A percentile compares a stretch with the other conserved stretches of the same genome.
phyloP scores from a whole-genome alignment of 2,113 vertebrate genomes.

The Cavia porcellus region DNA sequence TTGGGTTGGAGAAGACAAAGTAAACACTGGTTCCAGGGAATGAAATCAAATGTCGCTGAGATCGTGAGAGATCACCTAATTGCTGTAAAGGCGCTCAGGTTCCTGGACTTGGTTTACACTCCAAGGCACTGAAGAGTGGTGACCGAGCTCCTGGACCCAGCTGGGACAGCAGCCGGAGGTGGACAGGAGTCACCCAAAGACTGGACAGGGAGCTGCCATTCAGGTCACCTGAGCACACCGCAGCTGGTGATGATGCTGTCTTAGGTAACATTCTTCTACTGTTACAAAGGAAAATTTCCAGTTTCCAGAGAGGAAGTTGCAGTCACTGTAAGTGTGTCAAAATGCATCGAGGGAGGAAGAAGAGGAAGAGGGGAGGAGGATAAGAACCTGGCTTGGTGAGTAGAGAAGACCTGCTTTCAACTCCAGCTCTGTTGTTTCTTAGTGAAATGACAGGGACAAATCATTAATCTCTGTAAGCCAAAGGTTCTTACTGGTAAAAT shows the following conservation, averaged over 20 bases:
- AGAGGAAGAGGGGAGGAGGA: background rate
- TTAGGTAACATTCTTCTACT: background rate
- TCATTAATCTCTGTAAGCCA: slow-evolving; percentile 20
- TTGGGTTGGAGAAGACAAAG: slow-evolving; percentile 39
- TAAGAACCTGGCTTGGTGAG: background rate
- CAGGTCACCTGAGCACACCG: background rate
- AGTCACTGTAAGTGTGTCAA: background rate
- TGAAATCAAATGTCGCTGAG: background rate
- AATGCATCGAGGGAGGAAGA: background rate
- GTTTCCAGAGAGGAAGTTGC: background rate
- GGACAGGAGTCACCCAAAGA: background rate
- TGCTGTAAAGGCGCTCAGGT: background rate
- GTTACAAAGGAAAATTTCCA: background rate
- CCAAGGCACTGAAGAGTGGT: background rate
- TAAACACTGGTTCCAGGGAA: slow-evolving; percentile 16
- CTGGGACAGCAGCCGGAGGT: background rate
- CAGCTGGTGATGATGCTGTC: background rate
- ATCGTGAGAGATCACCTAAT: background rate
- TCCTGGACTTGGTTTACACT: background rate
- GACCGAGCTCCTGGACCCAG: background rate
- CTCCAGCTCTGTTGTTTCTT: background rate
- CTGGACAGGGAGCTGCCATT: background rate
- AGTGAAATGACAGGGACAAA: background rate
- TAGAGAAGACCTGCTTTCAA: background rate
- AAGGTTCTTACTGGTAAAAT: background rate